Evolutionary conservation across 2,888 invertebrate genomes (phyloP).

Genomic region (Yponomeuta evonymella): DNA sequence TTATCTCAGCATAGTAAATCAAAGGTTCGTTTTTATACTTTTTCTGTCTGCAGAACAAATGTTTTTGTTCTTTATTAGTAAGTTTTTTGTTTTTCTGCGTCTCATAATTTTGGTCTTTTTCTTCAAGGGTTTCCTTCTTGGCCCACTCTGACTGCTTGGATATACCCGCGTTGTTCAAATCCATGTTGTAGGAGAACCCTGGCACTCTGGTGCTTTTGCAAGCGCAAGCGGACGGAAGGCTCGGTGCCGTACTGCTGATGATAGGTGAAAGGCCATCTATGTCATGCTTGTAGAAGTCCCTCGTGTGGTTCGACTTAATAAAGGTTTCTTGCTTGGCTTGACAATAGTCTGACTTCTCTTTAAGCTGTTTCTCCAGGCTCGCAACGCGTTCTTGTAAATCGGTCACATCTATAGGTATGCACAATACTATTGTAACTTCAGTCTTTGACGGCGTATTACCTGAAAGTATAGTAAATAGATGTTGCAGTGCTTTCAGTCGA

Average conservation of each 20-base stretch:
- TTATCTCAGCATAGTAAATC: background rate
- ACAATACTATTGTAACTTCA: conserved; percentile 68
- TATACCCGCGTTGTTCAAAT: too few relatives aligned
- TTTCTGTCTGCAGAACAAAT: background rate
- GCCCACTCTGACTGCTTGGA: too few relatives aligned
- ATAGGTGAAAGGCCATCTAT: too few relatives aligned
- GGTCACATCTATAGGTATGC: conserved; percentile 66
- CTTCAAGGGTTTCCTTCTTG: background rate
- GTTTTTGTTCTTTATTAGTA: too few relatives aligned
- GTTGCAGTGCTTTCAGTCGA: too few relatives aligned
- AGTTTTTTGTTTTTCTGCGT: background rate
- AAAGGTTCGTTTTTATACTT: background rate
- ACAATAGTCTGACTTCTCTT: background rate
- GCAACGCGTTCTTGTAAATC: conserved; percentile 60
- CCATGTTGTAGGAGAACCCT: too few relatives aligned
- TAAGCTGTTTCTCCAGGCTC: background rate
- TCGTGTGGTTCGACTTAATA: too few relatives aligned
- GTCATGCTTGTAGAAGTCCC: too few relatives aligned
- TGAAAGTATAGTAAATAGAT: conserved; percentile 28
- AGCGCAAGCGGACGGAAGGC: too few relatives aligned
- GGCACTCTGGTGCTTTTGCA: too few relatives aligned
- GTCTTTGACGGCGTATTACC: conserved; percentile 64
- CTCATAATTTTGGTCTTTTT: background rate
- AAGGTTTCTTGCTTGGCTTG: too few relatives aligned
- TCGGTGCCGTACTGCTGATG: too few relatives aligned